These are phyloP conservation scores for Nomada hirtipes DNA, from an alignment of 2,888 invertebrate genomes.

Conservation along the genomic window DNA sequence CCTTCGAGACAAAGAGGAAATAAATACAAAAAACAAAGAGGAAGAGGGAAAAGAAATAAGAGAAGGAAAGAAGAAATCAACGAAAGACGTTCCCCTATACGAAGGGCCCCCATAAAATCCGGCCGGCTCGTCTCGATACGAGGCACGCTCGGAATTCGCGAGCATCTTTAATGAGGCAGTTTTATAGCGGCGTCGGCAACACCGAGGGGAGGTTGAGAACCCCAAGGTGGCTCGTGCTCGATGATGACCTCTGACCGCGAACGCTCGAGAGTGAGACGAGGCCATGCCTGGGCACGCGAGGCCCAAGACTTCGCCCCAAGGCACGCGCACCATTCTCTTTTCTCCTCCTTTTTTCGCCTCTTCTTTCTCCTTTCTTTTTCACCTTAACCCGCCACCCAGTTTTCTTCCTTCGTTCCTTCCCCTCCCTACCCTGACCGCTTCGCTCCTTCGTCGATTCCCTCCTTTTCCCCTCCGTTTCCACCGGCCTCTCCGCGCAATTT, in stretches of 20 bases:
- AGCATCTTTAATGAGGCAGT: conserved; percentile 66
- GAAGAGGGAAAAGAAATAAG: neutral
- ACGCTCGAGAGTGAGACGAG: conserved; percentile 79
- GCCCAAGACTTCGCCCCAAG: conserved; percentile 79
- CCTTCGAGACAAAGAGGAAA: neutral
- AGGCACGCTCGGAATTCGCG: conserved; percentile 55
- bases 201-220: conserved; percentile 77
- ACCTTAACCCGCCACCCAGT: conserved; percentile 16
- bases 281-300: conserved; percentile 82
- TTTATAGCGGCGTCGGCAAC: conserved; percentile 58
- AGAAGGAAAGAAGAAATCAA: conserved; percentile 12
- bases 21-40: neutral
- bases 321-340: conserved; percentile 80
- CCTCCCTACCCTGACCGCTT: conserved; percentile 43
- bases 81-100: conserved; percentile 10
- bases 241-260: conserved; percentile 83
- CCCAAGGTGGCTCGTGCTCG: conserved; percentile 83
- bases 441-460: conserved; percentile 16
- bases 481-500: conserved; percentile 66
- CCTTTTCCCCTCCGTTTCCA: conserved; percentile 32
- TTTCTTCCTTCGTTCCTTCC: conserved; percentile 15
- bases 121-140: conserved; percentile 41
- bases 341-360: conserved; percentile 28
- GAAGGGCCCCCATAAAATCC: conserved; percentile 38
- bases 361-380: conserved; percentile 12